These are phyloP conservation scores for Nephrocerus scutellatus DNA, from an alignment of 2,888 invertebrate genomes.

Conservation along the genomic window DNA sequence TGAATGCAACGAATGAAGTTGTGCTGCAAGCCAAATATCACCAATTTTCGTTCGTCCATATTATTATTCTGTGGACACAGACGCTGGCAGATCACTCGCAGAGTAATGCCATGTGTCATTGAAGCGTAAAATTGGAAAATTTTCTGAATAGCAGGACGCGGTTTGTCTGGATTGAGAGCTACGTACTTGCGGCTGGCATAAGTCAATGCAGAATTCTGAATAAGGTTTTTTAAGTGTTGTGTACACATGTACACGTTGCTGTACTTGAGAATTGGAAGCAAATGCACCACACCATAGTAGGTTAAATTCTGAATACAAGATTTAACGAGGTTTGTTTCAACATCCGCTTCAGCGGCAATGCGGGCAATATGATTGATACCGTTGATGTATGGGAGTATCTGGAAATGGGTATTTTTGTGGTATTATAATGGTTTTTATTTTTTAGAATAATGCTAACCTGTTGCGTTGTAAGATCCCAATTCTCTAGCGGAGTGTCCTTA, in stretches of 20 bases:
- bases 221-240: constrained; percentile 62
- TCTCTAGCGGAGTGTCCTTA: constrained; percentile 59
- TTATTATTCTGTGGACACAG: constrained; percentile 56
- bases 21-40: constrained; percentile 55
- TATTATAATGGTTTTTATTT: not conserved
- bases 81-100: constrained; percentile 62
- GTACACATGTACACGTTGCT: constrained; percentile 80
- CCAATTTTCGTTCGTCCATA: constrained; percentile 50
- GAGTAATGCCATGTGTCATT: constrained; percentile 63
- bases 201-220: constrained; percentile 60
- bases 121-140: constrained; percentile 55
- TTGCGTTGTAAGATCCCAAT: constrained; percentile 92
- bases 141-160: constrained; percentile 40
- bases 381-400: constrained; percentile 72
- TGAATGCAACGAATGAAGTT: constrained; percentile 55
- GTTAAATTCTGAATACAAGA: constrained; percentile 88
- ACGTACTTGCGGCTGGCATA: constrained; percentile 58
- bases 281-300: constrained; percentile 65
- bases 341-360: constrained; percentile 83
- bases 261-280: constrained; percentile 77
- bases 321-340: constrained; percentile 89
- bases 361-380: constrained; percentile 87
- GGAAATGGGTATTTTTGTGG: constrained; percentile 1
- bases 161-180: constrained; percentile 38
- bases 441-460: constrained; percentile 54